Percentiles rank a stretch among this genome's conserved stretches.
Evolutionary conservation across 2,113 vertebrate genomes (phyloP).

Genomic region (Redunca redunca): DNA sequence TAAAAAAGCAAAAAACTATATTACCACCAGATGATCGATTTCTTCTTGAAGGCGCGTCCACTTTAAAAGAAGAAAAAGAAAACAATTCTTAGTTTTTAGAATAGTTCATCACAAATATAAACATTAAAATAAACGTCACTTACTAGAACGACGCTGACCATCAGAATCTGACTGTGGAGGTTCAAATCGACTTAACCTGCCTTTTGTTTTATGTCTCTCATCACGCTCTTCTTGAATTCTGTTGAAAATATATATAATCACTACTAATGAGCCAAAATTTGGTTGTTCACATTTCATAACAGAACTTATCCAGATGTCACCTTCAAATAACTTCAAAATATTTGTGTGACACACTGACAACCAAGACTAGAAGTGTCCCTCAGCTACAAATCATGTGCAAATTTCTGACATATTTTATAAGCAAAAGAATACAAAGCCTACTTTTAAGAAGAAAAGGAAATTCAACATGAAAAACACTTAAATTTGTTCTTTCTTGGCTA

Average conservation of each 20-base stretch:
- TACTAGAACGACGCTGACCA: constrained; percentile 92
- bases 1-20: constrained; percentile 80
- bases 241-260: constrained; percentile 53
- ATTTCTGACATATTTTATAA: not conserved
- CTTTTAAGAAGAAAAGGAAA: constrained; percentile 1
- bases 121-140: constrained; percentile 74
- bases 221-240: constrained; percentile 99
- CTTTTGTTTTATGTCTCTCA: constrained; percentile 97
- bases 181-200: constrained; percentile 96
- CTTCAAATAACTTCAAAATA: constrained; percentile 7
- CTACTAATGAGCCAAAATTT: constrained; percentile 14
- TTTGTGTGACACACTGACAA: not conserved
- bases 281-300: not conserved
- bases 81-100: constrained; percentile 60
- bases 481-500: not conserved
- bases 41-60: constrained; percentile 97
- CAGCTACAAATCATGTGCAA: not conserved
- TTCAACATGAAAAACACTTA: not conserved
- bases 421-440: not conserved
- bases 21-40: constrained; percentile 98
- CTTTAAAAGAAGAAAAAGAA: constrained; percentile 86
- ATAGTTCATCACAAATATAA: constrained; percentile 19
- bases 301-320: not conserved
- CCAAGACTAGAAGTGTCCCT: not conserved
- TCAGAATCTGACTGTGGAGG: constrained; percentile 91